Evolutionary conservation across 2,797 vertebrate genomes (phyloP), one percentile per base, ranked within the genome.

Genomic region (Helarctos malayanus): DNA sequence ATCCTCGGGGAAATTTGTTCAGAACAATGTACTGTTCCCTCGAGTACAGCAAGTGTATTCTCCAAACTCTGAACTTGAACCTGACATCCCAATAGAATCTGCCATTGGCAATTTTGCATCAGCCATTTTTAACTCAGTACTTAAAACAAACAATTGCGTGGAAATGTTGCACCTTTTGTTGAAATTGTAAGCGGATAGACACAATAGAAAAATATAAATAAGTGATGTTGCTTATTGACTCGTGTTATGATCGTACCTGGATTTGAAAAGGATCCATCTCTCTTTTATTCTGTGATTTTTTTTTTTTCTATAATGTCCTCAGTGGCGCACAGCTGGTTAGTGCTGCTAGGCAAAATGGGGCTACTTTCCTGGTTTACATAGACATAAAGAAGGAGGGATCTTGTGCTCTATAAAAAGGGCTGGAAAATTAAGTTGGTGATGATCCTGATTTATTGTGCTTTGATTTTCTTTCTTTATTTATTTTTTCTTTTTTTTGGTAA

Each of bases 61-160:
- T 96, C 93, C 61, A 92, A 29, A 80, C 73, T 82, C 35, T 71
- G 52, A 54, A 59, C 73, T 87, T 89, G 38, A 94, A 94, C 79
- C 94, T 68, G 52, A 80, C 29, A 32, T 63, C 21, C 69, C 41
- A 95, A 2, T 61, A 82, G 49, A 80, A 79, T 52, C 84, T 13
- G 18, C 59, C 95, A 76, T 80, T 80, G 45, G 27, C 87, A 96
- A 94, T 92, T 90, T 75, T 79, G 32, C 79, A 47, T 81, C 56
- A 49, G 13, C 52, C 87, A 45, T 96, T 90, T 94, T 94, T 96
- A 63, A 79, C 29, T 88, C 54, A 45, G 61, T 52, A n/a, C 59
- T 88, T 83, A 47, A 57, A 59, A 59, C 57, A 59, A 84, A 59
- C 49, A 94, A n/a, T 52, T 45, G 7, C 49, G n/a, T 54, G 49